A percentile compares a stretch with the other conserved stretches of the same genome.
Evolutionary conservation across 2,888 invertebrate species (phyloP).

Genomic region (Tanytarsus gracilentus): DNA sequence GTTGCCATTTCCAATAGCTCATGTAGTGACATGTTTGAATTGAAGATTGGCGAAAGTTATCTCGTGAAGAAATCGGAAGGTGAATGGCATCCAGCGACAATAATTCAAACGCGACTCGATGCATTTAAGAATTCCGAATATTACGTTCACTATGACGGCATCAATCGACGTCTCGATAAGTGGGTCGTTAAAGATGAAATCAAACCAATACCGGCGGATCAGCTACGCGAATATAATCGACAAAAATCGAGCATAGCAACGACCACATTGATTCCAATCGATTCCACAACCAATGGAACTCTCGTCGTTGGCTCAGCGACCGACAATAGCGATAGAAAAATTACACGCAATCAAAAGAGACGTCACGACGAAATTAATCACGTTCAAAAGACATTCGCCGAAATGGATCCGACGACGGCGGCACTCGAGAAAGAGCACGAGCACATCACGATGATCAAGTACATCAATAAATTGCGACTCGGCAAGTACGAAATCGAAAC

Average conservation of each 20-base stretch:
- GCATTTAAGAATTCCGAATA: conserved; percentile 75
- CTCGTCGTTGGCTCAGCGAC: conserved; percentile 41
- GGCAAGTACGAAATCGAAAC: conserved; percentile 94
- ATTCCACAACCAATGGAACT: conserved; percentile 31
- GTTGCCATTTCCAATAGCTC: no score
- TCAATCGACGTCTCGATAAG: conserved; percentile 90
- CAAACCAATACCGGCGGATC: conserved; percentile 45
- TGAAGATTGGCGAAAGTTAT: conserved; percentile 81
- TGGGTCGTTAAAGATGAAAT: conserved; percentile 83
- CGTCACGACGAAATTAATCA: conserved; percentile 98
- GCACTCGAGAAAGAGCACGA: conserved; percentile 93
- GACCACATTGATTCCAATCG: conserved; percentile 8
- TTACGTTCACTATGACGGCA: conserved; percentile 95
- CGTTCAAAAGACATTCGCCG: conserved; percentile 90
- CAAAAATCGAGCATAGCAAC: conserved; percentile 18
- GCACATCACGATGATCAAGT: conserved; percentile 63
- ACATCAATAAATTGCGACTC: conserved; percentile 61
- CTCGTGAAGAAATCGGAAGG: conserved; percentile 70
- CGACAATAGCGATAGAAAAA: conserved; percentile 76
- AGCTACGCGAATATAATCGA: conserved; percentile 3
- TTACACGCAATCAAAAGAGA: conserved; percentile 93
- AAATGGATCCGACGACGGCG: conserved; percentile 97
- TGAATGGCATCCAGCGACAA: conserved; percentile 89
- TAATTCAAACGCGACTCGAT: conserved; percentile 73
- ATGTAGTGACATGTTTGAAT: conserved; percentile 54